Percentiles rank a stretch among this genome's conserved stretches.
phyloP scores from a whole-genome alignment of 2,888 invertebrate species.

The Philopedon plagiatum region DNA sequence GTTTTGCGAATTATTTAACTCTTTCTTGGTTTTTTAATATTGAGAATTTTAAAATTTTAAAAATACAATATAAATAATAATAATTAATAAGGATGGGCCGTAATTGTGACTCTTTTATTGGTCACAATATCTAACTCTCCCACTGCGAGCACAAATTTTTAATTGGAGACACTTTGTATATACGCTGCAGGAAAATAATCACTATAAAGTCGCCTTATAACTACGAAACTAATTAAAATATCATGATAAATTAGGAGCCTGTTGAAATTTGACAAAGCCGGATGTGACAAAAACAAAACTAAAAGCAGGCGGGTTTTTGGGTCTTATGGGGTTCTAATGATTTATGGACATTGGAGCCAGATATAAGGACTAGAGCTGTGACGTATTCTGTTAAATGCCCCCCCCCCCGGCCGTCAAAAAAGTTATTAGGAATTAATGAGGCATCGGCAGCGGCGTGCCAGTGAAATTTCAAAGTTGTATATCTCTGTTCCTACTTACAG shows the following conservation, averaged over 20 bases:
- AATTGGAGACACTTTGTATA: too few relatives aligned
- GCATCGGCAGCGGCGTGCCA: background rate
- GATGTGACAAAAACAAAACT: slow-evolving; percentile 27
- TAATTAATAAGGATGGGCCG: too few relatives aligned
- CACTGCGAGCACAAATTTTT: too few relatives aligned
- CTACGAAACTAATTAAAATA: slow-evolving; percentile 75
- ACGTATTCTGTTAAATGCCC: background rate
- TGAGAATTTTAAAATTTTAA: too few relatives aligned
- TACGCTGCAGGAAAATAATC: slow-evolving; percentile 32
- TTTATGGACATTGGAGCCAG: slow-evolving; percentile 25
- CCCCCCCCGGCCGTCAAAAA: too few relatives aligned
- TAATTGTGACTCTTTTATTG: too few relatives aligned
- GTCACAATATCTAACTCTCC: too few relatives aligned
- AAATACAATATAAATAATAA: too few relatives aligned
- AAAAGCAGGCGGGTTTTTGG: slow-evolving; percentile 26
- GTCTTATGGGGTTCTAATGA: slow-evolving; percentile 1
- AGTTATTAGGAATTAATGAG: slow-evolving; percentile 2
- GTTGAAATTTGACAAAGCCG: slow-evolving; percentile 23
- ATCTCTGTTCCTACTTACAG: too few relatives aligned
- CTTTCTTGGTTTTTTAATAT: too few relatives aligned
- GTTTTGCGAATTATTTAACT: too few relatives aligned
- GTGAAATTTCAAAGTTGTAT: too few relatives aligned
- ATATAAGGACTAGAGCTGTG: slow-evolving; percentile 1
- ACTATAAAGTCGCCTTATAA: slow-evolving; percentile 99
- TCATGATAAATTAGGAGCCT: slow-evolving; percentile 18